Base-by-base conservation (phyloP, 2,888 invertebrate species). In the Trissoscelio sp. region DNA sequence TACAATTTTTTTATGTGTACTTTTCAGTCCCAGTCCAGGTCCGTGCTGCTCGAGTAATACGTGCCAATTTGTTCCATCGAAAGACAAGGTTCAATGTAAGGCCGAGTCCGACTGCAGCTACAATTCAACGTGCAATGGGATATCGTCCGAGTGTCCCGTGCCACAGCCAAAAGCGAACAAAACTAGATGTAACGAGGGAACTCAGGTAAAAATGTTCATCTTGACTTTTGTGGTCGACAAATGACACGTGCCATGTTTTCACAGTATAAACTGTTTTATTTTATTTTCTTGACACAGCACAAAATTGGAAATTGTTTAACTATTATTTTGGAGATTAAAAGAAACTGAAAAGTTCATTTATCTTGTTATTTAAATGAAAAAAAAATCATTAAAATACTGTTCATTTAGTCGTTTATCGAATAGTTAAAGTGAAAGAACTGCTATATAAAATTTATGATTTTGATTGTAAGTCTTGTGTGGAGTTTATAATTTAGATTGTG, bases 141-240 rank as follows among this genome's bases (percentile, higher is more conserved):
- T 92, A 58, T 94, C 95, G 9, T 96, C 99, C 6, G 95, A 95
- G 88, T 99, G 99, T 91, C 99, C 99, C 1, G 91, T 92, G 53
- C 96, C 99, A 0, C 92, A 93, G 31, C 95, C 97, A 31, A 95
- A 97, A 88, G 94, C 95, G 46, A 95, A 99, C 91, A 96, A 96
- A 89, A 98, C 98, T n/a, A 94, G 97, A 88, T 99, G 99, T 91
- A 99, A 99, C 91, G 97, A 98, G 89, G 97, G 97, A 91, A 94
- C 95, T 48, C 94, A 95, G 92, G 94, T 95, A 84, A 92, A 92
- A 51, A 55, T 48, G 34, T 69, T 55, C 55, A 44, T 24, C 44
- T 69, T 60, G 58, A 22, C 24, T 60, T 69, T 62, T 53, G 22
- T 48, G 9, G 44, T 4, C 18, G 16, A 39, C 46, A 69, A 60